Evolutionary conservation across 2,888 invertebrate species (phyloP).

Genomic region (Apoderus coryli): DNA sequence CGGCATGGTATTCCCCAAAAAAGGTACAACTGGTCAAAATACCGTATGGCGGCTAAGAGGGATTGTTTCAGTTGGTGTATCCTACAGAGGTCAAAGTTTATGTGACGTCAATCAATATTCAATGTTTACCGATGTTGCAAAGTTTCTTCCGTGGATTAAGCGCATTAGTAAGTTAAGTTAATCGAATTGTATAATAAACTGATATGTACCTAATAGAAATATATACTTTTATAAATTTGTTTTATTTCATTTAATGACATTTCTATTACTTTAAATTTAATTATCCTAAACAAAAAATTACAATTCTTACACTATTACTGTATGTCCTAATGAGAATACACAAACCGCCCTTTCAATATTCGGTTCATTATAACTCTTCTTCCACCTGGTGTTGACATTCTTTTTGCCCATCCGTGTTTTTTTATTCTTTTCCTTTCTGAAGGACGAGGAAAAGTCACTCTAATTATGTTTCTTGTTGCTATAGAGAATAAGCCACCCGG

Average conservation of each 20-base stretch:
- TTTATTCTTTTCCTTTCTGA: constrained; percentile 56
- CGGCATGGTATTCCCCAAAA: constrained; percentile 29
- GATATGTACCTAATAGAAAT: constrained; percentile 1
- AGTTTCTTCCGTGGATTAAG: constrained; percentile 40
- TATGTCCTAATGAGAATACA: constrained; percentile 55
- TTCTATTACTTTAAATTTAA: no score
- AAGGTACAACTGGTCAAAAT: constrained; percentile 18
- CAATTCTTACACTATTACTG: no score
- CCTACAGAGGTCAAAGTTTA: constrained; percentile 38
- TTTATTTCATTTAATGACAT: no score
- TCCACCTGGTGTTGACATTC: constrained; percentile 55
- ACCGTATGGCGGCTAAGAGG: constrained; percentile 31
- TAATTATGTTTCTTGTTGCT: constrained; percentile 36
- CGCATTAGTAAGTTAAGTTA: constrained; percentile 12
- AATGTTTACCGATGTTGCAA: constrained; percentile 46
- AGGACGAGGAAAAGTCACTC: constrained; percentile 60
- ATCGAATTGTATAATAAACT: no score
- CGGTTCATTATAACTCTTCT: constrained; percentile 60
- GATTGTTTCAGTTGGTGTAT: constrained; percentile 42
- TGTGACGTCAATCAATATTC: constrained; percentile 47
- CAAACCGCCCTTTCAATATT: constrained; percentile 57
- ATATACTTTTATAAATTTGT: no score
- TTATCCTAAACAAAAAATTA: no score
- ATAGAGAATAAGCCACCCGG: constrained; percentile 26
- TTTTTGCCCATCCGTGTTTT: constrained; percentile 51